Evolutionary conservation across 1,140 invertebrate species (phyloP), one percentile per base, ranked within the genome.

Genomic region (Scaptomyza hsui): DNA sequence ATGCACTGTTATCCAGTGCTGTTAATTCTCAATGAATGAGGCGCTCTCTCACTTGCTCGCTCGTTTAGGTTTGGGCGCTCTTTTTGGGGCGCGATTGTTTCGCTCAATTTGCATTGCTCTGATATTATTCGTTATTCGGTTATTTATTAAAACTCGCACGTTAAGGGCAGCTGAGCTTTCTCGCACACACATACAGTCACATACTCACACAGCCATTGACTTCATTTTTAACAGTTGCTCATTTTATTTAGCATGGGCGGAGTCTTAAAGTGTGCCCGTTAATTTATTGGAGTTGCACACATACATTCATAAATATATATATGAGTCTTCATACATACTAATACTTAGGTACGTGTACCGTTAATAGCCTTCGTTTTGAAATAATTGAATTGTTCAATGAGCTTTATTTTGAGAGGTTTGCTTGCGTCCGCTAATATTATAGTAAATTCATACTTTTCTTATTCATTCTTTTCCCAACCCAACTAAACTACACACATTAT

Each of bases 121-220:
- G 82, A 70, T 88, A 88, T 88, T 88, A 88, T 88, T 88, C 82
- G 82, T 88, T 88, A 81, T 88, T 88, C 68, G 71, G 64, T 75
- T 82, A 78, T 85, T 85, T 81, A 75, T 85, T 67, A 68, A 70
- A 73, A 60, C 60, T 59, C 67, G 32, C 67, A 18, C 48, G 39
- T 60, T 62, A 81, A 81, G 79, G 78, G 74, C 73, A 59, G 42
- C 63, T 64, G 41, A 35, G 64, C 55, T 68, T 61, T 72, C 60
- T 67, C 62, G 47, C 78, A 51, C 77, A 52, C 39, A 42, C 49
- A 61, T 26, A 37, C 47, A n/a, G n/a, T n/a, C n/a, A 53, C 12
- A 47, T 60, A 63, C 35, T 41, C 16, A 45, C 32, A 59, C 29
- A 39, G 55, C 55, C 24, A 51, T 86, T 85, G 77, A 81, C 81